phyloP scores from a whole-genome alignment of 1,140 invertebrate genomes.

The Drosophila pruinosa region DNA sequence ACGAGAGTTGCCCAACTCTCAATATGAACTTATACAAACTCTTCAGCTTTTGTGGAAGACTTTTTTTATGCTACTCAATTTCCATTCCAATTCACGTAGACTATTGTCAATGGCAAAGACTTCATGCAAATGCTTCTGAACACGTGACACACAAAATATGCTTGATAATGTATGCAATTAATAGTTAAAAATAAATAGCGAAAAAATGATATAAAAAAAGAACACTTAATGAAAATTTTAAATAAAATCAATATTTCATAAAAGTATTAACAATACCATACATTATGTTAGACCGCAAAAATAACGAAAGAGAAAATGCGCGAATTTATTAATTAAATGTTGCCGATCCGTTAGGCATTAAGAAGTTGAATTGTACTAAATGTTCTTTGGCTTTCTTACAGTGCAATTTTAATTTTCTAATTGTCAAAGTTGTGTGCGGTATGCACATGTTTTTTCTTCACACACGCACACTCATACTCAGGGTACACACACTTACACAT shows the following conservation, averaged over 20 bases:
- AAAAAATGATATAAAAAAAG: neutral
- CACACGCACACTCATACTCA: conserved; percentile 11
- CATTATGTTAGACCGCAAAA: no score
- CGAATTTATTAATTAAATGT: neutral
- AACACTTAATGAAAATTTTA: no score
- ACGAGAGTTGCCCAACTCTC: neutral
- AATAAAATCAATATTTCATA: neutral
- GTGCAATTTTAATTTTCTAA: conserved; percentile 76
- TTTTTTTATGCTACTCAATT: neutral
- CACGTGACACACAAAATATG: neutral
- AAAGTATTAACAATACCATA: neutral
- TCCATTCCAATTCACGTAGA: neutral
- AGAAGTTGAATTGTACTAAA: neutral
- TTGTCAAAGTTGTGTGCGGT: conserved; percentile 60
- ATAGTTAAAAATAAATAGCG: neutral
- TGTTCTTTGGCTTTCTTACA: neutral
- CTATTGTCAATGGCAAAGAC: neutral
- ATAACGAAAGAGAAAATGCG: no score
- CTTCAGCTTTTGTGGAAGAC: neutral
- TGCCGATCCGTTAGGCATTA: no score
- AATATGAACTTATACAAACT: neutral
- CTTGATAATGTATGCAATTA: neutral
- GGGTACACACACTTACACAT: conserved; percentile 1
- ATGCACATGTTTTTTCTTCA: conserved; percentile 1
- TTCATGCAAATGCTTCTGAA: neutral